These are phyloP conservation scores for Tetropium fuscum DNA, from an alignment of 2,888 invertebrate genomes.

Conservation along the genomic window DNA sequence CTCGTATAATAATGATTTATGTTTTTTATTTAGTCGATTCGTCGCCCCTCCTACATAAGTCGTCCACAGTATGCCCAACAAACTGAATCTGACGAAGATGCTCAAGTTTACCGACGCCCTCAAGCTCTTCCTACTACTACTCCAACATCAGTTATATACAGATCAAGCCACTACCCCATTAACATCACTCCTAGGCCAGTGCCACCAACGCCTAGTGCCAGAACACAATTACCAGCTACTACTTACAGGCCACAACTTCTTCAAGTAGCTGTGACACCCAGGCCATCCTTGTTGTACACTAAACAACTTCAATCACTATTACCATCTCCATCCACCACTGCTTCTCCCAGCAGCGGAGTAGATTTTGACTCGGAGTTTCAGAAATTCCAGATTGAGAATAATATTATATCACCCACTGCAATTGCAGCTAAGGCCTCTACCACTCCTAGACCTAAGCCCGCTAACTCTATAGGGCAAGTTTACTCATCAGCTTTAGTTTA, in stretches of 20 bases:
- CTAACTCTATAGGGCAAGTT: constrained; percentile 69
- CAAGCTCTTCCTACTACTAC: constrained; percentile 67
- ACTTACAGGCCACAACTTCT: constrained; percentile 74
- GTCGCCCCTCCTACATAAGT: constrained; percentile 61
- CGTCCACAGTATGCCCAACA: constrained; percentile 60
- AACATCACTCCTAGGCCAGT: constrained; percentile 72
- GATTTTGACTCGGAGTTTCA: constrained; percentile 30
- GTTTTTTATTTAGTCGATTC: constrained; percentile 52
- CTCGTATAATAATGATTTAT: too few species aligned
- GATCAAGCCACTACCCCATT: constrained; percentile 66
- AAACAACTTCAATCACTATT: constrained; percentile 53
- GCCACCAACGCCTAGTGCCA: constrained; percentile 58
- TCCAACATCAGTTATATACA: constrained; percentile 62
- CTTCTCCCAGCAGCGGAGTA: constrained; percentile 51
- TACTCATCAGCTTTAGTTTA: constrained; percentile 84
- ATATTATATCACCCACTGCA: constrained; percentile 70
- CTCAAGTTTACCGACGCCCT: constrained; percentile 53
- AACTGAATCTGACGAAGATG: constrained; percentile 47
- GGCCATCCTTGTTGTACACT: constrained; percentile 64
- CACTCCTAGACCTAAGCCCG: constrained; percentile 58
- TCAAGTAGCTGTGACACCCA: constrained; percentile 72
- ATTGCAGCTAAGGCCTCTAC: constrained; percentile 58
- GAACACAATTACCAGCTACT: constrained; percentile 72
- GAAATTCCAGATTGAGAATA: constrained; percentile 76
- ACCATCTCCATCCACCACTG: constrained; percentile 55